Conservation (phyloP, 2,888 invertebrate genomes). For the Unio pictorum region DNA sequence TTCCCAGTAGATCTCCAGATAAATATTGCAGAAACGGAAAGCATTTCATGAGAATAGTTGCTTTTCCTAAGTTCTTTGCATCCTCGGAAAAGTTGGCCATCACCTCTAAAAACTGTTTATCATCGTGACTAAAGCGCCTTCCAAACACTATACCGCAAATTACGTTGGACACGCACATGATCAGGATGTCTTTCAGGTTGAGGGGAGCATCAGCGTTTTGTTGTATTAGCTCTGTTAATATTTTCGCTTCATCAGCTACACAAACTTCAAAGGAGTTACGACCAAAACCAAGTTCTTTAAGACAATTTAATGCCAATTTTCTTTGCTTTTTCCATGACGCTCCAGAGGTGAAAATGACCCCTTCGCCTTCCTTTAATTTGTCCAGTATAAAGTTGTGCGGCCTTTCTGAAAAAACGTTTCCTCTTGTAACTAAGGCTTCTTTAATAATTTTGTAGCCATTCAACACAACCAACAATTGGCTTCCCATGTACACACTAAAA, state of each 20-base stretch:
- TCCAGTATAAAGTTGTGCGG: no score
- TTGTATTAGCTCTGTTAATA: not conserved
- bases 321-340: constrained; percentile 4
- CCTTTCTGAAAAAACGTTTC: no score
- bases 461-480: not conserved
- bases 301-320: not conserved
- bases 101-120: constrained; percentile 1
- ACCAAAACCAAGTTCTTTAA: constrained; percentile 7
- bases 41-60: no score
- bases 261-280: constrained; percentile 5
- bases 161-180: no score
- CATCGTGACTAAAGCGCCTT: not conserved
- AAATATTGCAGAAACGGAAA: no score
- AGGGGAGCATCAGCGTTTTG: constrained; percentile 2
- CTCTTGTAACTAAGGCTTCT: no score
- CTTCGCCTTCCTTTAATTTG: no score
- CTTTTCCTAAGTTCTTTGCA: not conserved
- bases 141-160: no score
- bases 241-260: not conserved
- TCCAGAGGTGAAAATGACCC: constrained; percentile 1
- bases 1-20: no score
- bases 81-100: not conserved
- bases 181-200: not conserved
- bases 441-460: no score
- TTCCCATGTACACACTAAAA: not conserved